These are phyloP conservation scores for Laticauda colubrina DNA, from an alignment of 2,113 vertebrate genomes.

Conservation along the genomic window DNA sequence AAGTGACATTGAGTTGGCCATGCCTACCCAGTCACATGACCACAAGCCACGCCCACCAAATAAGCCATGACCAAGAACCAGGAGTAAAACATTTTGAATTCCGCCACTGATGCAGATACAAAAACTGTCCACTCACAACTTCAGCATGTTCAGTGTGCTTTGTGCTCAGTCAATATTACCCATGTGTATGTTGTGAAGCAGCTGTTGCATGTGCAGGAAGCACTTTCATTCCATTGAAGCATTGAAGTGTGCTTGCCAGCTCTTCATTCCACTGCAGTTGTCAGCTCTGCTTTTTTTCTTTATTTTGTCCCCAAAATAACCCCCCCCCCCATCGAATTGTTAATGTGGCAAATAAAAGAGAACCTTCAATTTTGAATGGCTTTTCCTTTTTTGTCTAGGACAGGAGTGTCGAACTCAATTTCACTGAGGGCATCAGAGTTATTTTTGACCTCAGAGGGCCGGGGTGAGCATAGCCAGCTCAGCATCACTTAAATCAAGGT, in stretches of 20 bases:
- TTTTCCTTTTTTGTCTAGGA: neutral
- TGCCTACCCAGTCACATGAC: too few relatives aligned
- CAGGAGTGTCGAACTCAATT: too few relatives aligned
- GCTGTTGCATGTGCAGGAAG: neutral
- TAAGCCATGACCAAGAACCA: too few relatives aligned
- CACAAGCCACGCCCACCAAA: too few relatives aligned
- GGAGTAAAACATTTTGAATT: too few relatives aligned
- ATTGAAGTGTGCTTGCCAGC: neutral
- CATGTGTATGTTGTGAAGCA: neutral
- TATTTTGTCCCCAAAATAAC: neutral
- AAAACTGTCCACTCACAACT: neutral
- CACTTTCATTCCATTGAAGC: neutral
- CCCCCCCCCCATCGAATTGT: neutral
- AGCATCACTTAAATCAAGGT: too few relatives aligned
- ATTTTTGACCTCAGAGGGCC: too few relatives aligned
- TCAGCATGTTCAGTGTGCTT: neutral
- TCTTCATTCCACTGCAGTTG: neutral
- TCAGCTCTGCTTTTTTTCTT: neutral
- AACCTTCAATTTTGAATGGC: neutral
- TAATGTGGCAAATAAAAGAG: neutral
- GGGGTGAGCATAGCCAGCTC: too few relatives aligned
- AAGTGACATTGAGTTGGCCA: too few relatives aligned
- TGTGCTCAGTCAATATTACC: neutral
- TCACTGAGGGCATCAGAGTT: too few relatives aligned
- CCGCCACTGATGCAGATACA: neutral